Conservation (phyloP, 1,140 invertebrate species). For the Lepidurus apus region DNA sequence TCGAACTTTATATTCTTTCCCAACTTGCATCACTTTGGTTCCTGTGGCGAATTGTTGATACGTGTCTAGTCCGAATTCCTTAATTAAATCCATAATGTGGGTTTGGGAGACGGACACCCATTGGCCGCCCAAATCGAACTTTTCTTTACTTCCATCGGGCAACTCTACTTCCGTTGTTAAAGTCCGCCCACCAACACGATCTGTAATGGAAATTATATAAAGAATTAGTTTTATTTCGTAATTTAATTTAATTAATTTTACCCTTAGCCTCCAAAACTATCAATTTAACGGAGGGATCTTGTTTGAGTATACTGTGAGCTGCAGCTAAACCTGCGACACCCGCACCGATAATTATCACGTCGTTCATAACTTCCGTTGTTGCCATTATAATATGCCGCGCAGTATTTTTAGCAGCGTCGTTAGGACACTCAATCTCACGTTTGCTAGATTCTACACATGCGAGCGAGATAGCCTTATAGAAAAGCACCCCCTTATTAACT, state of each 20-base stretch:
- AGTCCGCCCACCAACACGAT: slow-evolving; percentile 41
- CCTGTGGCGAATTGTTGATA: slow-evolving; percentile 44
- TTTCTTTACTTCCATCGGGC: slow-evolving; percentile 35
- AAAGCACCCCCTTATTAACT: neutral
- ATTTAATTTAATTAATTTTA: neutral
- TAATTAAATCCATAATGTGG: slow-evolving; percentile 38
- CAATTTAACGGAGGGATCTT: slow-evolving; percentile 24
- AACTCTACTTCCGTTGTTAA: slow-evolving; percentile 36
- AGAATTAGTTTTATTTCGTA: slow-evolving; percentile 7
- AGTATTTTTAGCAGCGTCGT: neutral
- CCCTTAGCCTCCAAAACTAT: slow-evolving; percentile 34
- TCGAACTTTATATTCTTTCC: slow-evolving; percentile 39
- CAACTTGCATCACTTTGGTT: slow-evolving; percentile 45
- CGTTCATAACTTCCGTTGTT: slow-evolving; percentile 1
- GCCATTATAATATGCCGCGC: neutral
- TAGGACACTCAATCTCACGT: neutral
- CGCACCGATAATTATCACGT: slow-evolving; percentile 32
- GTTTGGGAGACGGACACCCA: slow-evolving; percentile 41
- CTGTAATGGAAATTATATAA: slow-evolving; percentile 30
- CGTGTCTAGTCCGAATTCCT: slow-evolving; percentile 39
- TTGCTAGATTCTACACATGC: neutral
- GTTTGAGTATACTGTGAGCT: slow-evolving; percentile 31
- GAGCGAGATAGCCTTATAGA: neutral
- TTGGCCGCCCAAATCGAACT: slow-evolving; percentile 41
- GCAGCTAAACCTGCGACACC: slow-evolving; percentile 33